Base-by-base conservation (phyloP, 2,113 vertebrate species). In the Passerina amoena region DNA sequence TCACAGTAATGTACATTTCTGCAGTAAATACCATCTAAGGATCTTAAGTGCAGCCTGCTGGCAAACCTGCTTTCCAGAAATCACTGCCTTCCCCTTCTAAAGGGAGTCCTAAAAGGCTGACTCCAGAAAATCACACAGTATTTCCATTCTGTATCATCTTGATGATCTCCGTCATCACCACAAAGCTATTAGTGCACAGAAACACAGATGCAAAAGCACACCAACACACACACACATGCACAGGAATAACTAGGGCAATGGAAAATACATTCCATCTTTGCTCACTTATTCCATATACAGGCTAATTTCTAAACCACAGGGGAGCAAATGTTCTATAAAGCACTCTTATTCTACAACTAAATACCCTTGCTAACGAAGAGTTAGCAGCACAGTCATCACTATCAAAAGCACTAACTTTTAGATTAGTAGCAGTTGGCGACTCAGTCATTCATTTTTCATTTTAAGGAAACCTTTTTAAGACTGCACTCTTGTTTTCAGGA, bases 391-490 rank as follows among this genome's bases (percentile, higher is more conserved):
- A 96, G 90, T 79, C 88, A 78, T 93, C 69, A 76, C 88, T 94
- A 96, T 92, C 95, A 95, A 97, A 96, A 97, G 96, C 92, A 95
- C 84, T 96, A 96, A 97, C 89, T 97, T 97, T 95, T 94, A 73
- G 88, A 97, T 97, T 96, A 96, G 97, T 79, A 97, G 94, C 97
- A 96, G 97, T 98, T 96, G 96, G 96, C 28, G 25, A 96, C 93
- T 96, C 91, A 94, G 56, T 92, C 83, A 86, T 95, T 92, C 97
- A 98, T 98, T 98, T 98, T 98, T 97, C 97, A 98, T 97, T 97
- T 97, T 91, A 95, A 97, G 94, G 96, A 97, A 96, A 89, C 92
- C 93, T 97, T 97, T 96, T 97, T 97, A 97, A 97, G 94, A 95
- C 89, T 97, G 93, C 92, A 87, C 96, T 98, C 94, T 96, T 98